These are phyloP conservation scores for Synergus laeviventris DNA, from an alignment of 2,888 invertebrate genomes.

Conservation along the genomic window DNA sequence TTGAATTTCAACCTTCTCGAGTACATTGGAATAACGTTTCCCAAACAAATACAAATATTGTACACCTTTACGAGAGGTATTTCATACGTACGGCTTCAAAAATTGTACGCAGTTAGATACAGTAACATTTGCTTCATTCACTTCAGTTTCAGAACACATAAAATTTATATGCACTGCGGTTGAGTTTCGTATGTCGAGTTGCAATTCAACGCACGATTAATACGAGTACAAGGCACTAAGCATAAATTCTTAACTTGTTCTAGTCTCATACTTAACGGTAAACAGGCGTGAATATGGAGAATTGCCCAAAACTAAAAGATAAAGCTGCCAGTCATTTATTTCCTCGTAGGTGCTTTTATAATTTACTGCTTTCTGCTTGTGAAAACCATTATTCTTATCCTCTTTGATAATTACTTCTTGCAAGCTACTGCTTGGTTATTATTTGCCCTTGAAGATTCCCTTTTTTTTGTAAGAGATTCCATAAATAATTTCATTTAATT, in stretches of 20 bases:
- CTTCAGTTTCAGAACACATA: background rate
- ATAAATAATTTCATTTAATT: background rate
- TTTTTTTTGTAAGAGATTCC: too few relatives aligned
- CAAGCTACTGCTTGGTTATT: background rate
- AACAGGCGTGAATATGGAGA: background rate
- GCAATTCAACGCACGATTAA: background rate
- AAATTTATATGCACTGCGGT: background rate
- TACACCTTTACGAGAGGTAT: background rate
- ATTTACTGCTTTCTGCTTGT: background rate
- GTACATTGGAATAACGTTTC: conserved; percentile 1
- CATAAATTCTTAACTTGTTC: background rate
- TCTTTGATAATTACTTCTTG: background rate
- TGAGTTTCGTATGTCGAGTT: background rate
- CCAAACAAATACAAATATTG: background rate
- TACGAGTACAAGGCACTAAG: background rate
- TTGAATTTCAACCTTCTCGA: conserved; percentile 19
- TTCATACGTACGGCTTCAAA: background rate
- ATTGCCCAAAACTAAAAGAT: background rate
- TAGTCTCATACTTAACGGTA: background rate
- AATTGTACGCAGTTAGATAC: background rate
- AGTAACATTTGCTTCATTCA: background rate
- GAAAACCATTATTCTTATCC: background rate
- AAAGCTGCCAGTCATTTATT: background rate
- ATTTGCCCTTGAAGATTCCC: background rate
- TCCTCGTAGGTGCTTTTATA: background rate